Evolutionary conservation across 2,113 vertebrate species (phyloP).

Genomic region (Sula dactylatra): DNA sequence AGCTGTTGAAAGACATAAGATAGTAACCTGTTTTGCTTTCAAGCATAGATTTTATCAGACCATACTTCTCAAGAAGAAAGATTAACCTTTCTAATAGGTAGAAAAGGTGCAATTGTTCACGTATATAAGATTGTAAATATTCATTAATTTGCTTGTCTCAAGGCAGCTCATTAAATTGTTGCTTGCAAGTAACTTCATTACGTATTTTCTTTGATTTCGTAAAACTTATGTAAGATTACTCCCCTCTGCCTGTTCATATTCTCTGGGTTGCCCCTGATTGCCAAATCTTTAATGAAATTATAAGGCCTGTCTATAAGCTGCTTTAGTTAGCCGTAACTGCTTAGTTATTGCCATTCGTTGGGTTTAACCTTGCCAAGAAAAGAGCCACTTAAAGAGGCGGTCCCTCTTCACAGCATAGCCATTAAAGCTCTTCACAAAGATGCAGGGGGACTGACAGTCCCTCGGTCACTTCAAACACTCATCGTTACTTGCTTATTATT

Average conservation of each 20-base stretch:
- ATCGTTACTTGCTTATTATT: not conserved
- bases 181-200: not conserved
- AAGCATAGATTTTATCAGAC: not conserved
- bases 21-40: not conserved
- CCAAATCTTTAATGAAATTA: conserved; percentile 36
- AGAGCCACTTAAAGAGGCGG: not conserved
- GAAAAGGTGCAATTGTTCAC: not conserved
- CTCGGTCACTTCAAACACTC: not conserved
- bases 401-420: not conserved
- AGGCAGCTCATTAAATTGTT: not conserved
- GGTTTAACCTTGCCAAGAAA: conserved; percentile 31
- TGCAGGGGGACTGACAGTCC: not conserved
- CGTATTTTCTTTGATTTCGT: conserved; percentile 26
- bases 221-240: not conserved
- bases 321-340: conserved; percentile 1
- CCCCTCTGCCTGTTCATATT: not conserved
- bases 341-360: not conserved
- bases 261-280: not conserved
- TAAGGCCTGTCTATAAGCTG: not conserved
- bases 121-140: not conserved
- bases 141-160: conserved; percentile 1
- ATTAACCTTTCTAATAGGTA: not conserved
- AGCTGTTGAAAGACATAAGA: not conserved
- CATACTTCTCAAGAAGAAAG: not conserved
- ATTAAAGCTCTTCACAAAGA: not conserved